Evolutionary conservation across 2,113 vertebrate species (phyloP), one percentile per base, ranked within the genome.

Genomic region (Picathartes gymnocephalus): DNA sequence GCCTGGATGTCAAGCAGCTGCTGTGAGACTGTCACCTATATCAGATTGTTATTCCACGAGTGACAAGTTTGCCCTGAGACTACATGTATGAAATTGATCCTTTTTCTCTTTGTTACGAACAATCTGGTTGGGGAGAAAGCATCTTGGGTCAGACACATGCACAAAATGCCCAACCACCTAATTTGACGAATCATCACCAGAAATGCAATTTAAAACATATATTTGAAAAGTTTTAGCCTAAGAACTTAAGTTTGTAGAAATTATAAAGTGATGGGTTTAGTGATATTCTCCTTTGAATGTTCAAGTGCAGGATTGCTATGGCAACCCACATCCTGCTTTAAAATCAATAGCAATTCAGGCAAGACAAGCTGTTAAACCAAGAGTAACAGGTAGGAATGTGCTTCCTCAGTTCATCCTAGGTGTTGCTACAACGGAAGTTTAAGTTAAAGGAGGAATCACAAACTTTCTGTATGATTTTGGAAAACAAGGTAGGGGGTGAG

Each of bases 1-100:
- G 96, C 97, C 96, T 94, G 90, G 87, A 97, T 96, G 97, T 97
- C 97, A 97, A 86, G 91, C 88, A 97, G 95, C 97, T 95, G 95
- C 95, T 95, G 85, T 65, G 92, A 96, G 86, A 88, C 93, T 97
- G 96, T 96, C 89, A 97, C 95, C 92, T 57, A 40, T 72, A 97
- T 76, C 77, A 70, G 94, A 72, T 64, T 96, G 87, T 85, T 97
- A 94, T 92, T 95, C 86, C 47, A 40, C 7, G 7, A 98, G 51
- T 91, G 96, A 97, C 93, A 97, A 42, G 60, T 92, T 93, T 97
- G 86, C 72, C 92, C 65, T 90, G 78, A 95, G 95, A 96, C 83
- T 79, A 88, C 92, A 81, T 81, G 72, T 57, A 79, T 61, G 79
- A 95, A 95, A 95, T 64, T 93, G 93, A 87, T 94, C 92, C 79